phyloP scores from a whole-genome alignment of 2,797 vertebrate genomes.

The Clarias platycephalus region DNA sequence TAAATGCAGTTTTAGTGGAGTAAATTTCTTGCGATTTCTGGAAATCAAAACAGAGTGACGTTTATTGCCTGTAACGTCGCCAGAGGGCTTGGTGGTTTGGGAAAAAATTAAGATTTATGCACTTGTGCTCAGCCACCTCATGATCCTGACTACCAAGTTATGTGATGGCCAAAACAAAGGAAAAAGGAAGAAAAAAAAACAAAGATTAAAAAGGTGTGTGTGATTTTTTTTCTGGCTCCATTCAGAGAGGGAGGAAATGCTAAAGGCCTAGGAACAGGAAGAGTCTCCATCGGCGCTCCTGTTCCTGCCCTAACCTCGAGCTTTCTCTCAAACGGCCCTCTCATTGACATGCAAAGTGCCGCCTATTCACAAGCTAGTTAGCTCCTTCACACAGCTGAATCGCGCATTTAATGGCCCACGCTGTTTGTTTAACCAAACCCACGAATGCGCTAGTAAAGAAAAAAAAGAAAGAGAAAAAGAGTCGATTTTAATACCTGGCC shows the following conservation, averaged over 20 bases:
- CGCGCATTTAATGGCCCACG: slow-evolving; percentile 68
- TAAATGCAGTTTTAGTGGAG: background rate
- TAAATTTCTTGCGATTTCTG: background rate
- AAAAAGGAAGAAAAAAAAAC: too few species aligned
- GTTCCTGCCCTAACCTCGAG: slow-evolving; percentile 52
- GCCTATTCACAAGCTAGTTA: slow-evolving; percentile 60
- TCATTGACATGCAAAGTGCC: slow-evolving; percentile 58
- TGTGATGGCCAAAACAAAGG: too few species aligned
- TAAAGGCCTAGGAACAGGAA: slow-evolving; percentile 42
- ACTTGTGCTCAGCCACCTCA: background rate
- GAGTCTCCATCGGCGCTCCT: slow-evolving; percentile 39
- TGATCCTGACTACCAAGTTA: background rate
- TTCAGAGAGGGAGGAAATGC: slow-evolving; percentile 17
- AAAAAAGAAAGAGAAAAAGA: background rate
- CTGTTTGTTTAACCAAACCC: slow-evolving; percentile 68
- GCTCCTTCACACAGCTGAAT: slow-evolving; percentile 65
- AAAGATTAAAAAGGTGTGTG: background rate
- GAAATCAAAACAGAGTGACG: background rate
- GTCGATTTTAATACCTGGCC: slow-evolving; percentile 26
- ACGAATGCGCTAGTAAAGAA: slow-evolving; percentile 43
- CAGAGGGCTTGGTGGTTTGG: background rate
- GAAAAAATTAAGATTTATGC: background rate
- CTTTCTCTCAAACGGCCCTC: slow-evolving; percentile 51
- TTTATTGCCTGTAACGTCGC: slow-evolving; percentile 25
- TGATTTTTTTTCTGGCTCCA: background rate